Base-by-base conservation (phyloP, 2,888 invertebrate genomes). In the Drosophila longiperda region DNA sequence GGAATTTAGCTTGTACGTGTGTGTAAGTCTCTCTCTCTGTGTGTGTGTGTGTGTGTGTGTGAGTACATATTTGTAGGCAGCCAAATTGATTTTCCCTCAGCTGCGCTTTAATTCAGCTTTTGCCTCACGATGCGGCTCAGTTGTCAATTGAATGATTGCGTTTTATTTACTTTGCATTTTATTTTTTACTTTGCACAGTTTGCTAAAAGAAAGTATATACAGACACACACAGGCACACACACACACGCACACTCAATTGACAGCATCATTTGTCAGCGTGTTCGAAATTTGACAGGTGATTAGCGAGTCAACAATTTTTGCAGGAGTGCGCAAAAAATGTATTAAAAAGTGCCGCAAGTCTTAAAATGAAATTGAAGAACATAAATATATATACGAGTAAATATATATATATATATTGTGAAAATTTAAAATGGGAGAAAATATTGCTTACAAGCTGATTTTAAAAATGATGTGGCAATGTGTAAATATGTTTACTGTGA, bases 111-210 rank as follows among this genome's bases (percentile, higher is more conserved):
- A 60, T 54, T 40, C 48, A 45, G 45, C 42, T 49, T 54, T 73
- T 36, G 45, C 20, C 45, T 53, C 74, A 58, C 74, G 66, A 65
- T 65, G 66, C 60, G 81, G 73, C 82, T 78, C 82, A 76, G 73
- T 89, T 90, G 84, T 89, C 89, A 89, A 89, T 90, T 90, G 84
- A 87, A 90, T 90, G 90, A 81, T 83, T 76, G 87, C 89, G 77
- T 84, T 83, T 90, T 90, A 90, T 87, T 90, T 90, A 84, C 82
- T 73, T 78, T 82, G 65, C 80, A 23, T 45, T 45, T 55, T 55
- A 38, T 26, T 55, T 38, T 58, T 69, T 75, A 66, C 69, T 38
- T 71, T 58, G 64, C 73, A 58, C 69, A 69, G 71, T 73, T 76
- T 71, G 54, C 73, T 1, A 3, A 29, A 26, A 11, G 29, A 11